Evolutionary conservation across 2,797 vertebrate species (phyloP), one percentile per base, ranked within the genome.

Genomic region (Paguma larvata): DNA sequence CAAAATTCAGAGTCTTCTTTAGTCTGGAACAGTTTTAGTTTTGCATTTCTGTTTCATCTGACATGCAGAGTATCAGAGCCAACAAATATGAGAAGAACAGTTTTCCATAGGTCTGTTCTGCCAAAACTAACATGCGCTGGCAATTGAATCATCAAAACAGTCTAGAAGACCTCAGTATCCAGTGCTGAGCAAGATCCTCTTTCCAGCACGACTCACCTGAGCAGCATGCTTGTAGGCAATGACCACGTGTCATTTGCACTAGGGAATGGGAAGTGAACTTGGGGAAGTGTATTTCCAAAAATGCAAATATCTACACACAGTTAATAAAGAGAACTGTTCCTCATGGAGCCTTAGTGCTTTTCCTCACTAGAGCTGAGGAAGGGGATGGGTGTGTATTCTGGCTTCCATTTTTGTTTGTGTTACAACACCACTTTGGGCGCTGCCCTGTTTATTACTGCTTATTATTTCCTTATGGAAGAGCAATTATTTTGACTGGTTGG

Each of bases 1-100:
- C 3, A 91, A 82, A 68, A 78, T 89, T 63, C 85, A 84, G 18
- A 91, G 53, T 94, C 51, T 79, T 94, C 92, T 85, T 78, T 91
- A 48, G 62, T 85, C 38, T 97, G 84, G 67, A 97, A 92, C n/a
- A 38, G 85, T 79, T 87, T 94, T 85, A 89, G 44, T 93, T 97
- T 94, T 95, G 48, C 44, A 27, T 92, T 85, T 51, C 72, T 94
- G 23, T 91, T 97, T 97, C 85, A 67, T 95, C 93, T 95, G 89
- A 96, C 94, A 92, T 78, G 70, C 56, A 84, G 97, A 88, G 53
- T 48, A 2, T 65, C 85, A 92, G 77, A 94, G 89, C 95, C 96
- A 97, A 91, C 82, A 44, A 96, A 77, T 86, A 89, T 67, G 95
- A 97, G 87, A 82, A 92, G 75, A 90, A 93, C 16, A 82, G 32